A percentile compares a stretch with the other conserved stretches of the same genome.
These are phyloP conservation scores for Sialis lutaria DNA, from an alignment of 2,888 invertebrate genomes.

Conservation along the genomic window DNA sequence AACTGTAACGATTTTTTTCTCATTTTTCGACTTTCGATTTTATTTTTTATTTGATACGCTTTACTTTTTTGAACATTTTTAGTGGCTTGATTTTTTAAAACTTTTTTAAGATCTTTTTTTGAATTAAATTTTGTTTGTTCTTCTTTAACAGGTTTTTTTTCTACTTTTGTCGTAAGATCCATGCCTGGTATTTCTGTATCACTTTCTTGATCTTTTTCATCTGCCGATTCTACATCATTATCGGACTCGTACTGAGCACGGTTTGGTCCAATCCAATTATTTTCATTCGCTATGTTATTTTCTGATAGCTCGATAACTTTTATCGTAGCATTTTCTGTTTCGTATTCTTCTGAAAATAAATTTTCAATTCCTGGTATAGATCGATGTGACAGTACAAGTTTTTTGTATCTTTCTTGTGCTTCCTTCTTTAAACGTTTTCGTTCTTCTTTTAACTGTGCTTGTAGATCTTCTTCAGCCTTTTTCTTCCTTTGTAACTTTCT, in stretches of 20 bases:
- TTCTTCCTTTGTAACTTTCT: conserved; percentile 60
- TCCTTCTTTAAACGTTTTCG: conserved; percentile 56
- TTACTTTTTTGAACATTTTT: conserved; percentile 61
- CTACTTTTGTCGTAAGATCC: conserved; percentile 24
- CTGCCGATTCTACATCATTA: conserved; percentile 14
- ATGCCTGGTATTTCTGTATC: conserved; percentile 28
- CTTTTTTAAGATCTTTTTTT: conserved; percentile 51
- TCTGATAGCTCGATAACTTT: conserved; percentile 60
- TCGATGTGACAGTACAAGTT: conserved; percentile 50
- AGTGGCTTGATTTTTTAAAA: conserved; percentile 51
- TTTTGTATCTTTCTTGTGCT: conserved; percentile 48
- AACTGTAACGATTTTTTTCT: conserved; percentile 41
- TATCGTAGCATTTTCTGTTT: conserved; percentile 60
- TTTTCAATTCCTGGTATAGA: conserved; percentile 53
- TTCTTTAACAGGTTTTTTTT: conserved; percentile 18
- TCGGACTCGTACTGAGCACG: conserved; percentile 23
- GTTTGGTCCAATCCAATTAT: conserved; percentile 57
- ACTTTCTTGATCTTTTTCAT: conserved; percentile 15
- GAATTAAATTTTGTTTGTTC: conserved; percentile 24
- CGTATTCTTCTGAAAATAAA: conserved; percentile 50
- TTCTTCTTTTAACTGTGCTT: conserved; percentile 55
- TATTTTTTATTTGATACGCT: conserved; percentile 56
- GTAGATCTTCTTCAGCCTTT: conserved; percentile 54
- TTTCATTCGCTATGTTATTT: conserved; percentile 48
- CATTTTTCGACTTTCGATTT: conserved; percentile 48